Evolutionary conservation across 2,113 vertebrate genomes (phyloP), one percentile per base, ranked within the genome.

Genomic region (Labeo rohita): DNA sequence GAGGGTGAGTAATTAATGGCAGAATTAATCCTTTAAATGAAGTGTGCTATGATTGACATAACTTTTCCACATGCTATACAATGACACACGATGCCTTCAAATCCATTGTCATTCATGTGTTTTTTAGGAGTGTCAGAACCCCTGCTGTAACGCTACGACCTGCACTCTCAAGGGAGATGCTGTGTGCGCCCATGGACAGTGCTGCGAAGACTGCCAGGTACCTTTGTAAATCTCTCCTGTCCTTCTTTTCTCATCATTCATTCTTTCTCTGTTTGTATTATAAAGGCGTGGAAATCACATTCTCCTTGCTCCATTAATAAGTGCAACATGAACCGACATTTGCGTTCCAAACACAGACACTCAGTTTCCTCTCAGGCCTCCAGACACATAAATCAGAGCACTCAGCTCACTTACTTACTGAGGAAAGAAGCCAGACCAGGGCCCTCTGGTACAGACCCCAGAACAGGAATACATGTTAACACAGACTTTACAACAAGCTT

Each of bases 71-170:
- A 43, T 80, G 21, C 43, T n/a, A 80, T 23, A 47, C 15, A 43
- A 9, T 79, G 28, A 12, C 15, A 39, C 50, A 13, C 63, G 5
- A 16, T 65, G 3, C 78, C 43, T 47, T 80, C 2, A 47, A 39
- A 36, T 23, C 45, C 59, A 50, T 39, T 23, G 18, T 54, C 34
- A 9, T 85, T 3, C 3, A 6, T 49, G 54, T 65, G 21, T 61
- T 39, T 21, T 21, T 75, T 68, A 99, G 98, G 98, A 99, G 91
- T 99, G 98, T n/a, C 93, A 95, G 43, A 99, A 97, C 83, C 95
- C 90, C 6, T 99, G 98, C 94, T 99, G 98, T 21, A 99, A 99
- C 0, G 98, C 98, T 12, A 97, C 96, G n/a, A 97, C 96, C 79
- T 99, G 98, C 23, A 95, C 96, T 45, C 92, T 99, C 88, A 96